Evolutionary conservation across 2,797 vertebrate species (phyloP).

Genomic region (Siniperca undulata): DNA sequence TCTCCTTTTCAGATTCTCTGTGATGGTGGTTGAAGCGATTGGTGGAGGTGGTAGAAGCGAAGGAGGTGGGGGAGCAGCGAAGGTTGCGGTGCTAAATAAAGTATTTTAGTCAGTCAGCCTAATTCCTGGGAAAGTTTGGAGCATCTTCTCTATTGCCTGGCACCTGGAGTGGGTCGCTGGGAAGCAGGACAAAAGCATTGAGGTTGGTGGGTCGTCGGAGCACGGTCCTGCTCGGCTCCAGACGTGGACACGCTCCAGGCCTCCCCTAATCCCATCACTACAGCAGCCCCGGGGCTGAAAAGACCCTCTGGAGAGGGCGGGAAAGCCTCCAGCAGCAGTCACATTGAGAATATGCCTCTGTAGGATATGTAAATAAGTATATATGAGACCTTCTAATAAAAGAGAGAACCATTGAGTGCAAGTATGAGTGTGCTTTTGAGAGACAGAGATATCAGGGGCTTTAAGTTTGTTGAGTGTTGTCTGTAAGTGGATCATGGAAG

Average conservation of each 20-base stretch:
- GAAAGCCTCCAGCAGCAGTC: conserved; percentile 79
- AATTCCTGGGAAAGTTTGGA: conserved; percentile 82
- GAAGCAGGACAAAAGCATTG: conserved; percentile 74
- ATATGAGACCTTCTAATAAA: conserved; percentile 59
- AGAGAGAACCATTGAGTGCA: conserved; percentile 27
- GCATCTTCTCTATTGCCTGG: conserved; percentile 82
- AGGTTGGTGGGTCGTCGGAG: conserved; percentile 76
- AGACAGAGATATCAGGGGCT: conserved; percentile 27
- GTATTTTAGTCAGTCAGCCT: conserved; percentile 69
- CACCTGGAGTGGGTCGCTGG: conserved; percentile 76
- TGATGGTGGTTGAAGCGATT: conserved; percentile 17
- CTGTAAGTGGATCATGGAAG: conserved; percentile 37
- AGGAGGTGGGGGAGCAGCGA: conserved; percentile 13
- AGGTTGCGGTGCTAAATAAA: conserved; percentile 63
- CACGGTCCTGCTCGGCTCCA: conserved; percentile 74
- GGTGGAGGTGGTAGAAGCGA: conserved; percentile 21
- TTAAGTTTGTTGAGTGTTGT: background rate
- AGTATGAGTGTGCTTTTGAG: conserved; percentile 1
- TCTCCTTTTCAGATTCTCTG: conserved; percentile 63
- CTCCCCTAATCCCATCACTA: conserved; percentile 81
- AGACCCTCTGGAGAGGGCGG: conserved; percentile 79
- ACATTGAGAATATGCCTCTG: conserved; percentile 73
- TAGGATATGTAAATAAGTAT: conserved; percentile 78
- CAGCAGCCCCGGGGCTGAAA: conserved; percentile 78
- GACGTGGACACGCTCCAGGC: conserved; percentile 82